Evolutionary conservation across 30 jellyfish, hydroid and myxozoan species (phyloP).

Genomic region (Clytia hemisphaerica): DNA sequence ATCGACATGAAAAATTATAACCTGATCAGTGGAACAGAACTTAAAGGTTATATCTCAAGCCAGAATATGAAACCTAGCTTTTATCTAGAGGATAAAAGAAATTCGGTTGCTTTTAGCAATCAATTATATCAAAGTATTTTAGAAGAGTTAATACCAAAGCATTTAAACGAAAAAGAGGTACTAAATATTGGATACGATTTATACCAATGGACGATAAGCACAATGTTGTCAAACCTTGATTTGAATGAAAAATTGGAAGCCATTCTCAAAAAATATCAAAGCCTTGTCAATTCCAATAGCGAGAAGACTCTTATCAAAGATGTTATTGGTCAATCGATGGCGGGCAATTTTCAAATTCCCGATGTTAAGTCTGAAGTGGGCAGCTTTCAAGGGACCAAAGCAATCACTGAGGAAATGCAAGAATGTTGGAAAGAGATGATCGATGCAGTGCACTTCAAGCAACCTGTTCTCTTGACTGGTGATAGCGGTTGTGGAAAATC

Average conservation of each 20-base stretch:
- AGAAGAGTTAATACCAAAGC: not conserved
- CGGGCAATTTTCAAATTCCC: too few relatives aligned
- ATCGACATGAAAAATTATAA: too few relatives aligned
- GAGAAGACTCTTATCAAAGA: not conserved
- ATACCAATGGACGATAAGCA: not conserved
- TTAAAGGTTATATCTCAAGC: too few relatives aligned
- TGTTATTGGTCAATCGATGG: too few relatives aligned
- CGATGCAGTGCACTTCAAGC: not conserved
- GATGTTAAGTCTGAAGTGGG: too few relatives aligned
- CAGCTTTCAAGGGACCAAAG: not conserved
- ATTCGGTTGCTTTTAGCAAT: not conserved
- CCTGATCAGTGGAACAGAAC: too few relatives aligned
- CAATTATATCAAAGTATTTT: not conserved
- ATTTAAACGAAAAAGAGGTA: not conserved
- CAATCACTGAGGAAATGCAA: not conserved
- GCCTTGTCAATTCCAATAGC: not conserved
- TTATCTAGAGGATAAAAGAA: too few relatives aligned
- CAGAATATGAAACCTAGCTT: too few relatives aligned
- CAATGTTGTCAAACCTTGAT: not conserved
- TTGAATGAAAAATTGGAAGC: not conserved
- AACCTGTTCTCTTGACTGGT: slow-evolving; percentile 7
- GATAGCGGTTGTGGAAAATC: slow-evolving; percentile 21
- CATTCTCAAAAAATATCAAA: not conserved
- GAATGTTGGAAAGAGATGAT: slow-evolving; percentile 4
- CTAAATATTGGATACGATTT: slow-evolving; percentile 1